Conservation (phyloP, 2,888 invertebrate species). For the Calameuta filiformis region DNA sequence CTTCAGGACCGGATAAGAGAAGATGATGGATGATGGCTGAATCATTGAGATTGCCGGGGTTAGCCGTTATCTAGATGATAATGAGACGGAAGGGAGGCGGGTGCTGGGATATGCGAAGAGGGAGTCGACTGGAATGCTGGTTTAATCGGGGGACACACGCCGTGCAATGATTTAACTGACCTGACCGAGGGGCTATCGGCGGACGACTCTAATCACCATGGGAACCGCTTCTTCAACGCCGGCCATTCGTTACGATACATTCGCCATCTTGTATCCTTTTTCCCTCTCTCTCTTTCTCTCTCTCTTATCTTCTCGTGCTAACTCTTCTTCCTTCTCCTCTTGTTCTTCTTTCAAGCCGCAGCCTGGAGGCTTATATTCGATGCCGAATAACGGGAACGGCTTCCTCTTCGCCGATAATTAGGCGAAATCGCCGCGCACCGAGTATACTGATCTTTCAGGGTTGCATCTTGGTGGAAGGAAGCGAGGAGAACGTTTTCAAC, state of each 20-base stretch:
- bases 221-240: constrained; percentile 24
- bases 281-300: constrained; percentile 13
- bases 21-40: constrained; percentile 1
- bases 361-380: neutral
- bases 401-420: neutral
- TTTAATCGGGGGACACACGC: constrained; percentile 8
- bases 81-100: neutral
- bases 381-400: neutral
- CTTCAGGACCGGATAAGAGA: neutral
- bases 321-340: constrained; percentile 7
- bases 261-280: neutral
- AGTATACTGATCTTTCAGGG: neutral
- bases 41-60: neutral
- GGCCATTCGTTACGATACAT: constrained; percentile 22
- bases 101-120: neutral
- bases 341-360: neutral
- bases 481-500: neutral
- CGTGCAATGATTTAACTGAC: constrained; percentile 5
- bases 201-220: constrained; percentile 31
- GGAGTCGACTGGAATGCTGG: constrained; percentile 1
- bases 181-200: constrained; percentile 15
- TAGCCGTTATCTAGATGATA: constrained; percentile 4
- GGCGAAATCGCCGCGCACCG: neutral
- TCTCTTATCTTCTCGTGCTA: constrained; percentile 11
- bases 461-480: neutral